Conservation (phyloP, 2,888 invertebrate species). For the Ischnura elegans region DNA sequence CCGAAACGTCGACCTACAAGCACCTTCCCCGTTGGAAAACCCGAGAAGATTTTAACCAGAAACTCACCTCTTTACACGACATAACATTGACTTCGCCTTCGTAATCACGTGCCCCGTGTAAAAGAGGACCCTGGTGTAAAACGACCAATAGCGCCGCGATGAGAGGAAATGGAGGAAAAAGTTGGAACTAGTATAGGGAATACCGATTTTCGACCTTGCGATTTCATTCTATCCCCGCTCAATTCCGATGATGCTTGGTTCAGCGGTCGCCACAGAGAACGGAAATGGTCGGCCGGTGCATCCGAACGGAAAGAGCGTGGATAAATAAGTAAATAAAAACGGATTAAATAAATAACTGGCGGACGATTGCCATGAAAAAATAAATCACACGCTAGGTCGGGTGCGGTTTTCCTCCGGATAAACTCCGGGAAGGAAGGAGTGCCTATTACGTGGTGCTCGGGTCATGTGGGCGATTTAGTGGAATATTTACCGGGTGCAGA, state of each 20-base stretch:
- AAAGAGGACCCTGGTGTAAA: too few relatives aligned
- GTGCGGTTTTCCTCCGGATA: neutral
- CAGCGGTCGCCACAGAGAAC: slow-evolving; percentile 9
- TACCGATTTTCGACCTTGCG: too few relatives aligned
- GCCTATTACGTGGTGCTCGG: neutral
- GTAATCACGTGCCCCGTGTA: too few relatives aligned
- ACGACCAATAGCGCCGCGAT: too few relatives aligned
- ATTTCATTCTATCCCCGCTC: neutral
- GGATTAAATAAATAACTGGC: neutral
- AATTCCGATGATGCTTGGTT: neutral
- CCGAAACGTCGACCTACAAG: too few relatives aligned
- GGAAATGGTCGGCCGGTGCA: neutral
- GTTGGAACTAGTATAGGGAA: neutral
- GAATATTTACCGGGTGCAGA: neutral
- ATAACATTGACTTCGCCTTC: too few relatives aligned
- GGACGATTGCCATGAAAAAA: neutral
- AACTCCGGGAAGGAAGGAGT: neutral
- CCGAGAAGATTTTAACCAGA: too few relatives aligned
- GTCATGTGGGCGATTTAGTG: neutral
- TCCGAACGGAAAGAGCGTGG: neutral
- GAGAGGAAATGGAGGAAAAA: neutral
- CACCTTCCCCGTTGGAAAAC: too few relatives aligned
- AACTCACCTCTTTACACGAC: too few relatives aligned
- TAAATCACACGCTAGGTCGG: neutral
- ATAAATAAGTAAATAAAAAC: neutral